These are phyloP conservation scores for Temnopleurus reevesii DNA, from an alignment of 53 echinoderm and acorn worm genomes.

Conservation along the genomic window DNA sequence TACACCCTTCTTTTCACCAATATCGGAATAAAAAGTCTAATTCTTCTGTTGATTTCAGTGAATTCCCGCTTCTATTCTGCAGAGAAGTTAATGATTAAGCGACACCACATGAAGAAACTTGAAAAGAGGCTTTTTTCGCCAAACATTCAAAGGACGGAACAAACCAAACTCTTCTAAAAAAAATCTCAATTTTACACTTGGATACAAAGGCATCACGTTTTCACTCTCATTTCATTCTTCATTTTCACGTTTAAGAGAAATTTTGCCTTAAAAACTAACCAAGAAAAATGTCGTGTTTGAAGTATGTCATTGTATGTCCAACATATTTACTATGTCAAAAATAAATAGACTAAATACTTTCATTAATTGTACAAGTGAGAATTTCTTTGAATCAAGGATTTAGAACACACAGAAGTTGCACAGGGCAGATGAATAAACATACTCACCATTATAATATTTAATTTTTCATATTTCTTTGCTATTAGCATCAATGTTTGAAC, in stretches of 20 bases:
- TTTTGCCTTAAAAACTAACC: no score
- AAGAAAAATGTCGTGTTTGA: no score
- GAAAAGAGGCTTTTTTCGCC: neutral
- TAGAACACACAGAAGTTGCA: neutral
- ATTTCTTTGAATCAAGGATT: neutral
- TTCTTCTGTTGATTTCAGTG: neutral
- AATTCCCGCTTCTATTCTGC: neutral
- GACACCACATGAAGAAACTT: neutral
- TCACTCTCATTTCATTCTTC: no score
- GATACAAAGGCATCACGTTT: no score
- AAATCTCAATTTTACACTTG: no score
- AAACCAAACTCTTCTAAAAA: no score
- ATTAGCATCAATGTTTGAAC: neutral
- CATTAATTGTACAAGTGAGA: neutral
- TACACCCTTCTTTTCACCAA: neutral
- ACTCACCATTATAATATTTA: neutral
- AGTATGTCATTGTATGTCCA: neutral
- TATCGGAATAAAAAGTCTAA: neutral
- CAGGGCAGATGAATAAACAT: neutral
- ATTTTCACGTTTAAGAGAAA: no score
- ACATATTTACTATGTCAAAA: neutral
- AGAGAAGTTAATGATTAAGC: slow-evolving; percentile 18
- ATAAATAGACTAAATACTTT: slow-evolving; percentile 15
- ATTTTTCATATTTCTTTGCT: neutral
- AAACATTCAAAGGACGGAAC: no score